phyloP scores from a whole-genome alignment of 35 echinoderm and acorn worm genomes.

The Eucidaris tribuloides region DNA sequence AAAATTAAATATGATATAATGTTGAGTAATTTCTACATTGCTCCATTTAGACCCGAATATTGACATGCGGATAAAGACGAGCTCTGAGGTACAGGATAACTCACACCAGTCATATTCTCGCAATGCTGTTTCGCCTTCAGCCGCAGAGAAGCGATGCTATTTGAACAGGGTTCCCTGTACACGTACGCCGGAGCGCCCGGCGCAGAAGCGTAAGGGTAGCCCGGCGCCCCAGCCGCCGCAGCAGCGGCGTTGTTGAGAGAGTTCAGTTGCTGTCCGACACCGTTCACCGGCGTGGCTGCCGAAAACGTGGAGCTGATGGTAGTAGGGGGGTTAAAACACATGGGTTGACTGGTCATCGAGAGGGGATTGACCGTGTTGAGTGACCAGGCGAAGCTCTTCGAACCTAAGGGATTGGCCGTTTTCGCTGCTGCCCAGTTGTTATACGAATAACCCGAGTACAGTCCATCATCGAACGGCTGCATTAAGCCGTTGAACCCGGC shows the following conservation, averaged over 20 bases:
- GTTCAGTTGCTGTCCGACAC: constrained; percentile 50
- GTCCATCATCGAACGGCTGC: constrained; percentile 74
- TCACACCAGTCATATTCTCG: constrained; percentile 73
- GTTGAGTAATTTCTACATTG: constrained; percentile 21
- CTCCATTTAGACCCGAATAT: constrained; percentile 75
- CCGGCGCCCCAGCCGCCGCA: constrained; percentile 62
- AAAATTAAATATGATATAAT: too few relatives aligned
- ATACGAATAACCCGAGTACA: constrained; percentile 92
- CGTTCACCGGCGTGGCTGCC: constrained; percentile 47
- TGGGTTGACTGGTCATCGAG: constrained; percentile 74
- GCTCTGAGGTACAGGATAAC: constrained; percentile 86
- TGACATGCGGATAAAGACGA: constrained; percentile 92
- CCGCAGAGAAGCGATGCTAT: constrained; percentile 87
- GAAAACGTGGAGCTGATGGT: constrained; percentile 74
- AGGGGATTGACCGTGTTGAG: constrained; percentile 74
- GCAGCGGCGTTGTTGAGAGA: constrained; percentile 55
- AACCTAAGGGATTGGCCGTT: constrained; percentile 58
- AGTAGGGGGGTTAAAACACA: constrained; percentile 86
- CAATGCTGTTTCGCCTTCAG: constrained; percentile 98
- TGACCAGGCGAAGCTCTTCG: constrained; percentile 95
- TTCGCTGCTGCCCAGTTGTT: constrained; percentile 88
- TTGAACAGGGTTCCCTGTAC: constrained; percentile 91
- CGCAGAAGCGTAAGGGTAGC: constrained; percentile 64
- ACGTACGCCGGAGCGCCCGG: constrained; percentile 79
- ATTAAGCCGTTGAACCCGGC: constrained; percentile 83